These are phyloP conservation scores for Gymnobelideus leadbeateri DNA, from an alignment of 2,113 vertebrate genomes.

Conservation along the genomic window DNA sequence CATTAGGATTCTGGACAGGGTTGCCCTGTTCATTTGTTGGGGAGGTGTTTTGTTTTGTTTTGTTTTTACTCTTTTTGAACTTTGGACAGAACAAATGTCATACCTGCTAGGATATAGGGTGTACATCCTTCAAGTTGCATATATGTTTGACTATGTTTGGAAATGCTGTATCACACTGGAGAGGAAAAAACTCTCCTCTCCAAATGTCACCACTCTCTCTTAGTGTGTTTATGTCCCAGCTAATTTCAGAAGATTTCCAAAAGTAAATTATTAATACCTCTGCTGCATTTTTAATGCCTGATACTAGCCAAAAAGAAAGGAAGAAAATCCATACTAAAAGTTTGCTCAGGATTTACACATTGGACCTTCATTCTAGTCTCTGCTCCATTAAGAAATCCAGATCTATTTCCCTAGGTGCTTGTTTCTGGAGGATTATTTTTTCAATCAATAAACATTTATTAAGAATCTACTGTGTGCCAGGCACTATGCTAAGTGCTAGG, in stretches of 20 bases:
- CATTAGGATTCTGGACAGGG: slow-evolving; percentile 89
- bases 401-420: slow-evolving; percentile 59
- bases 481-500: neutral
- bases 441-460: neutral
- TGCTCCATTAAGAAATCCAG: slow-evolving; percentile 60
- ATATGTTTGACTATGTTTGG: slow-evolving; percentile 51
- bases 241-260: slow-evolving; percentile 75
- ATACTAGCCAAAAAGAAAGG: slow-evolving; percentile 53
- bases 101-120: slow-evolving; percentile 14
- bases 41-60: neutral
- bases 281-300: slow-evolving; percentile 67
- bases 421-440: slow-evolving; percentile 43
- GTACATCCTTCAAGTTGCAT: slow-evolving; percentile 47
- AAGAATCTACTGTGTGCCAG: neutral
- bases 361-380: slow-evolving; percentile 38
- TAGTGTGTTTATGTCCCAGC: slow-evolving; percentile 73
- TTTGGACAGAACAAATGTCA: slow-evolving; percentile 66
- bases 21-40: slow-evolving; percentile 82
- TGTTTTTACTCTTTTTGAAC: slow-evolving; percentile 74
- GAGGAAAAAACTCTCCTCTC: slow-evolving; percentile 46
- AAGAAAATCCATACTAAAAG: slow-evolving; percentile 52
- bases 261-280: slow-evolving; percentile 76
- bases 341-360: slow-evolving; percentile 64
- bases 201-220: slow-evolving; percentile 45
- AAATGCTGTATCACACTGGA: slow-evolving; percentile 48